Percentiles rank a stretch among this genome's conserved stretches.
Evolutionary conservation across 2,888 invertebrate genomes (phyloP).

Genomic region (Apotomis capreana): DNA sequence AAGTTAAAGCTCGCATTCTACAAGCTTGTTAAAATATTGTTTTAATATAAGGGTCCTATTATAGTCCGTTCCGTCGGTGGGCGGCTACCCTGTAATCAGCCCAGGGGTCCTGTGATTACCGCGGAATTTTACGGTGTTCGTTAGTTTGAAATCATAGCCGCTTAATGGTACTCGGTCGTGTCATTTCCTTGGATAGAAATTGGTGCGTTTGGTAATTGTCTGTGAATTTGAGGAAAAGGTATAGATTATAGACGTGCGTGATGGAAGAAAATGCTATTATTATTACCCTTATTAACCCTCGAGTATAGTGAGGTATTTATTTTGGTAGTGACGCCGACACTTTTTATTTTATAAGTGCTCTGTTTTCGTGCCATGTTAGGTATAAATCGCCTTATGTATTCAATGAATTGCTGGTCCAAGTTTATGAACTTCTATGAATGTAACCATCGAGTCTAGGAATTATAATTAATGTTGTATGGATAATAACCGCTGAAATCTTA

Average conservation of each 20-base stretch:
- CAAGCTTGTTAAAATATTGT: constrained; percentile 26
- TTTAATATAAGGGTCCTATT: constrained; percentile 17
- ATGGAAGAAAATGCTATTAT: not conserved
- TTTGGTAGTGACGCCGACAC: no score
- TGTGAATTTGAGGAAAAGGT: constrained; percentile 23
- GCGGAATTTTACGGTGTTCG: constrained; percentile 45
- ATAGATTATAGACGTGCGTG: constrained; percentile 1
- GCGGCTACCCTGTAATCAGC: constrained; percentile 46
- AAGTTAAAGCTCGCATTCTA: constrained; percentile 11
- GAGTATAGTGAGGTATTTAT: not conserved
- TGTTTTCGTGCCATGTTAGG: no score
- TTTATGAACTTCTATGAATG: no score
- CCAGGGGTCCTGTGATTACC: constrained; percentile 41
- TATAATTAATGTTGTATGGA: no score
- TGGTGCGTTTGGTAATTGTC: constrained; percentile 19
- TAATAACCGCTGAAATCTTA: no score
- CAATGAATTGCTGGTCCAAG: no score
- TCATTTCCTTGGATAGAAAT: constrained; percentile 36
- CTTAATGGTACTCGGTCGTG: constrained; percentile 27
- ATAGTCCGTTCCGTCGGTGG: constrained; percentile 25
- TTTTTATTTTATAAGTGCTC: not conserved
- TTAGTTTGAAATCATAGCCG: constrained; percentile 44
- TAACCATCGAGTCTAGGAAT: no score
- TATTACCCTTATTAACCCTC: not conserved
- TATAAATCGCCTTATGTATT: no score